A percentile compares a stretch with the other conserved stretches of the same genome.
These are phyloP conservation scores for Zaprionus camerounensis DNA, from an alignment of 1,140 invertebrate species.

Conservation along the genomic window DNA sequence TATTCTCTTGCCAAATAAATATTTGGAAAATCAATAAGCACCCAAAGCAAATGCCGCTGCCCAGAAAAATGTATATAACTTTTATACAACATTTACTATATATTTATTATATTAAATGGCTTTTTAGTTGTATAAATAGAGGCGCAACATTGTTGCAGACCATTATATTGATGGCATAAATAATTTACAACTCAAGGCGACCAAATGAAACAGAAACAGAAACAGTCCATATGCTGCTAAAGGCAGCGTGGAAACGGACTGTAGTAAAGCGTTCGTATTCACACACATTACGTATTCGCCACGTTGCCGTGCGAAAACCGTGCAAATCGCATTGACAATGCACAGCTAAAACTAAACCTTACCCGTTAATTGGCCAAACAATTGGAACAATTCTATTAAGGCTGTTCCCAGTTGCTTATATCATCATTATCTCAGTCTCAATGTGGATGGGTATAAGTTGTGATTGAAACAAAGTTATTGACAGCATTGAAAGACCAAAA, in stretches of 20 bases:
- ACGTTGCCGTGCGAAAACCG: slow-evolving; percentile 51
- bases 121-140: slow-evolving; percentile 58
- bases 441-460: not conserved
- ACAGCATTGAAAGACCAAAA: too few relatives aligned
- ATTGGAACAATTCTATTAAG: slow-evolving; percentile 26
- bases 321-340: slow-evolving; percentile 57
- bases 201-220: not conserved
- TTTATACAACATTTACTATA: not conserved
- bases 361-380: slow-evolving; percentile 57
- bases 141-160: slow-evolving; percentile 19
- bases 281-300: slow-evolving; percentile 44
- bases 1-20: slow-evolving; percentile 37
- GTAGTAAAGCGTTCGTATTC: slow-evolving; percentile 24
- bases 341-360: slow-evolving; percentile 56
- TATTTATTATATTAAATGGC: slow-evolving; percentile 19
- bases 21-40: slow-evolving; percentile 69
- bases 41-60: slow-evolving; percentile 15
- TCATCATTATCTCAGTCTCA: not conserved
- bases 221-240: slow-evolving; percentile 22
- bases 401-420: not conserved
- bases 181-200: slow-evolving; percentile 20
- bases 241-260: slow-evolving; percentile 4
- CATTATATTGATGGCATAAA: slow-evolving; percentile 42
- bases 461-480: not conserved
- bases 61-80: not conserved